Evolutionary conservation across 1,140 invertebrate genomes (phyloP).

Genomic region (Berghia stephanieae): DNA sequence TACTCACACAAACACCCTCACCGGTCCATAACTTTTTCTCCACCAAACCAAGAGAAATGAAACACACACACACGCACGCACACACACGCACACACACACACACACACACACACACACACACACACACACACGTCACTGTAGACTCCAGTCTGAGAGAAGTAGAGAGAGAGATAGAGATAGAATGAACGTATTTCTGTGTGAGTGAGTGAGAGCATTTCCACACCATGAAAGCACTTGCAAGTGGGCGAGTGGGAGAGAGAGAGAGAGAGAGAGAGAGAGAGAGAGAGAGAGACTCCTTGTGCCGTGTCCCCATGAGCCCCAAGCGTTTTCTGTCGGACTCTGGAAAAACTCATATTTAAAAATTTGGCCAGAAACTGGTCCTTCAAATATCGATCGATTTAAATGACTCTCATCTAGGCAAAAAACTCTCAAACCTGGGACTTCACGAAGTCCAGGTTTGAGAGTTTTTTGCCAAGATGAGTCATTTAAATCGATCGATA

Average conservation of each 20-base stretch:
- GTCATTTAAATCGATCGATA: too few relatives aligned
- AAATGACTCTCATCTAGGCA: too few relatives aligned
- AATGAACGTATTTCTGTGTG: background rate
- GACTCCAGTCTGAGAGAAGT: background rate
- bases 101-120: constrained; percentile 13
- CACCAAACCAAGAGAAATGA: background rate
- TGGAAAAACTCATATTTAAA: too few relatives aligned
- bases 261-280: constrained; percentile 14
- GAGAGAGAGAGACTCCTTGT: constrained; percentile 16
- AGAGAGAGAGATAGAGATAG: too few relatives aligned
- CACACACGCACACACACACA: constrained; percentile 14
- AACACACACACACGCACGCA: background rate
- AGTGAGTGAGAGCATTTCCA: background rate
- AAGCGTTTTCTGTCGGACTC: too few relatives aligned
- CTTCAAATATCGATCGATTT: too few relatives aligned
- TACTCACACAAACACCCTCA: background rate
- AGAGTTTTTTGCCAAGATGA: too few relatives aligned
- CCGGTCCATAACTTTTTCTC: background rate
- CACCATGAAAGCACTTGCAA: background rate
- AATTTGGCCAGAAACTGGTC: too few relatives aligned
- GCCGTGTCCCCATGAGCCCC: too few relatives aligned
- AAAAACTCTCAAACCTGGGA: too few relatives aligned
- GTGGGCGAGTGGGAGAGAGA: background rate
- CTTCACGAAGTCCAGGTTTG: too few relatives aligned
- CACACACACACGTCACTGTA: background rate